Evolutionary conservation across 2,888 invertebrate genomes (phyloP), one percentile per base, ranked within the genome.

Genomic region (Serrognathus titanus): DNA sequence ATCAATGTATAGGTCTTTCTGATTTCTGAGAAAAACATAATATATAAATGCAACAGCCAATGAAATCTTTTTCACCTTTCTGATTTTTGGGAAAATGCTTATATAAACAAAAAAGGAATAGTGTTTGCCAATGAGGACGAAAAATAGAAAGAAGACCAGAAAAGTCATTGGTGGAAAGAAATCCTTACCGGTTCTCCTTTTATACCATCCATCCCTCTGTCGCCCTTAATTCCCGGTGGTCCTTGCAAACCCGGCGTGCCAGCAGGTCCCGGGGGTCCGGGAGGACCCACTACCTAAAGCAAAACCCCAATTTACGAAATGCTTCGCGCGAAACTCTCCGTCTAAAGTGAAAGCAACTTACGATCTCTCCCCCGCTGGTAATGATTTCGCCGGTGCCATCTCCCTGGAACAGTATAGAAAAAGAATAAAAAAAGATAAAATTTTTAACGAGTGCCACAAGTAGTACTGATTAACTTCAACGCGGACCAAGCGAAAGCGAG

Each of bases 211-310:
- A 87, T 85, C 66, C 93, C 93, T 78, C 89, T 83, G 76, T 92
- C 92, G 51, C 93, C 93, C 80, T 89, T 89, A 65, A 92, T 91
- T 65, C 92, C 92, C 45, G 92, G 91, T 48, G 91, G 91, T 41
- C 92, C 92, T 76, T 90, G 89, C 54, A 90, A 82, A 59, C 91
- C 91, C 20, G 87, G 83, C 53, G 80, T 75, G 41, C 90, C 90
- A 49, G 85, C 78, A 43, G 85, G 84, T 35, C 91, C 94, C 51
- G 92, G 90, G 45, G 92, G 89, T 52, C 94, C 89, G 60, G 87
- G 86, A 7, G 87, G 87, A 60, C 85, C 84, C 65, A 82, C 77
- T 69, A 83, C 76, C 83, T 83, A 65, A 36, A 53, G 59, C 53
- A 41, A 47, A 9, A 8, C 16, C 16, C 2, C 16, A 41, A 36